These are phyloP conservation scores for Nymphalis c-album DNA, from an alignment of 2,888 invertebrate genomes.

Conservation along the genomic window DNA sequence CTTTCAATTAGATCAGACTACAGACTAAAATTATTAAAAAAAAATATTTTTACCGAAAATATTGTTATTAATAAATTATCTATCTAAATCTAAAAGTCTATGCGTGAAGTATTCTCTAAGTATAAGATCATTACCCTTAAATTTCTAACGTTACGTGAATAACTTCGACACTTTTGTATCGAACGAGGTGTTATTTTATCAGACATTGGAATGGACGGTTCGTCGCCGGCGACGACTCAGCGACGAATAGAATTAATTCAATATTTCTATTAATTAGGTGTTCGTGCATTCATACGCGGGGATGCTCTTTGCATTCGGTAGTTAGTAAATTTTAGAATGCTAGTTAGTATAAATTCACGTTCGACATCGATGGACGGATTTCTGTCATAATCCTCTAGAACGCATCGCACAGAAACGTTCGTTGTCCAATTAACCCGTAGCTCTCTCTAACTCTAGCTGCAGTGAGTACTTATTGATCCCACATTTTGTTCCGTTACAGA, in stretches of 20 bases:
- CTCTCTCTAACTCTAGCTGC: constrained; percentile 10
- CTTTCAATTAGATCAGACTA: no score
- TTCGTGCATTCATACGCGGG: constrained; percentile 73
- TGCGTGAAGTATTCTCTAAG: constrained; percentile 1
- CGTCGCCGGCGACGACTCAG: constrained; percentile 66
- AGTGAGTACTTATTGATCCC: constrained; percentile 27
- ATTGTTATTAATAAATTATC: not conserved
- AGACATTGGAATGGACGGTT: constrained; percentile 28
- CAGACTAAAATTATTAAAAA: no score
- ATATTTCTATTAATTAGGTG: constrained; percentile 75
- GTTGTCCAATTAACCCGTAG: constrained; percentile 4
- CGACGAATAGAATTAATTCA: constrained; percentile 72
- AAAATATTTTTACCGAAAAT: not conserved
- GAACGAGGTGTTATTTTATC: not conserved
- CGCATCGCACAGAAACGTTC: constrained; percentile 9
- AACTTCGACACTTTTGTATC: not conserved
- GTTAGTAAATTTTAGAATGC: constrained; percentile 81
- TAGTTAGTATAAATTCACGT: constrained; percentile 78
- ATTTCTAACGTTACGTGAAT: not conserved
- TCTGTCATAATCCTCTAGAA: constrained; percentile 32
- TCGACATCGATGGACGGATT: constrained; percentile 51
- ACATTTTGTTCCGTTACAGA: constrained; percentile 47
- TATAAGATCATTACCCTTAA: not conserved
- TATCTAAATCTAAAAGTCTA: no score
- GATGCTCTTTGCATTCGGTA: constrained; percentile 75